Evolutionary conservation across 1,140 invertebrate genomes (phyloP).

Genomic region (Diorhabda sublineata): DNA sequence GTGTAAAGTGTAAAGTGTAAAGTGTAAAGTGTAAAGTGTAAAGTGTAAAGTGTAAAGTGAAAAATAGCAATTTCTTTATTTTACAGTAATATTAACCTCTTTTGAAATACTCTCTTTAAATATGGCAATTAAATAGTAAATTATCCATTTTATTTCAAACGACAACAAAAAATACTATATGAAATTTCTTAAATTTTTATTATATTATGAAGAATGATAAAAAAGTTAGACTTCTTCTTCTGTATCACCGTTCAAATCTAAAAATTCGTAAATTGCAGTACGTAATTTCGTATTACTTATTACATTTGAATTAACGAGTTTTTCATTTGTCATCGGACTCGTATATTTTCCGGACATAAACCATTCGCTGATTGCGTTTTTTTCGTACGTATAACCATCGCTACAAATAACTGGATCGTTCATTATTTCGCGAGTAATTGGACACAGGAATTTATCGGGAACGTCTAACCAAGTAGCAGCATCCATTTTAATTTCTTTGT

Average conservation of each 20-base stretch:
- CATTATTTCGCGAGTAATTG: slow-evolving; percentile 79
- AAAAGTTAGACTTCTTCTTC: slow-evolving; percentile 3
- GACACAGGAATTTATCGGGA: slow-evolving; percentile 71
- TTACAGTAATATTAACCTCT: too few relatives aligned
- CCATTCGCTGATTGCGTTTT: slow-evolving; percentile 70
- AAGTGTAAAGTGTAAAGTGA: too few relatives aligned
- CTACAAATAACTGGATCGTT: slow-evolving; percentile 69
- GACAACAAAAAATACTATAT: too few relatives aligned
- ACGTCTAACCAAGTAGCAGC: slow-evolving; percentile 40
- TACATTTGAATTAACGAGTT: slow-evolving; percentile 55
- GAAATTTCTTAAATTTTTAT: too few relatives aligned
- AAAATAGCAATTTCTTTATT: too few relatives aligned
- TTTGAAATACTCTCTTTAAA: too few relatives aligned
- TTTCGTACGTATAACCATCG: slow-evolving; percentile 78
- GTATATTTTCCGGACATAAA: slow-evolving; percentile 65
- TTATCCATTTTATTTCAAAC: too few relatives aligned
- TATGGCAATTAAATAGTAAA: too few relatives aligned
- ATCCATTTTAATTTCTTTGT: slow-evolving; percentile 39
- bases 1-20: too few relatives aligned
- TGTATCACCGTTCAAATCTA: slow-evolving; percentile 28
- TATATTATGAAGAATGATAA: too few relatives aligned
- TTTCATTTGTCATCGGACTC: slow-evolving; percentile 74
- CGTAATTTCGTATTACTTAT: slow-evolving; percentile 53
- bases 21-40: too few relatives aligned
- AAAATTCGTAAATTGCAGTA: slow-evolving; percentile 40